A percentile compares a stretch with the other conserved stretches of the same genome.
Conservation (phyloP, 1,140 invertebrate species). For the Meloidogyne exigua region DNA sequence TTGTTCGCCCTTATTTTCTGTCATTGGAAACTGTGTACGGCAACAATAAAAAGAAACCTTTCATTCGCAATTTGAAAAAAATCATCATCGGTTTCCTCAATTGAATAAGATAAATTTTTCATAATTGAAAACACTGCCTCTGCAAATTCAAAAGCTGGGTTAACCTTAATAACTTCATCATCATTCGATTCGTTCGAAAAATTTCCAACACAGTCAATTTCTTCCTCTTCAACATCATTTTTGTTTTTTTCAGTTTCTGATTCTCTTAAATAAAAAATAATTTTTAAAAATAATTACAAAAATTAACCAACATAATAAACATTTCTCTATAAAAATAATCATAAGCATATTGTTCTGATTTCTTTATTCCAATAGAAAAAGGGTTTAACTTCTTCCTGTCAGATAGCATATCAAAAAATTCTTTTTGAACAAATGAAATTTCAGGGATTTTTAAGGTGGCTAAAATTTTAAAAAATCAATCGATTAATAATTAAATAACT, state of each 20-base stretch:
- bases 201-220: conserved; percentile 24
- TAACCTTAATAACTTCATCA: conserved; percentile 28
- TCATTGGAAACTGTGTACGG: too few relatives aligned
- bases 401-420: neutral
- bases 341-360: neutral
- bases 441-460: neutral
- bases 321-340: conserved; percentile 39
- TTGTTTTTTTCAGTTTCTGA: neutral
- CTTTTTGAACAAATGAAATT: neutral
- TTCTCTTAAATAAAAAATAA: conserved; percentile 6
- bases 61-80: neutral
- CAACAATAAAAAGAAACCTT: too few relatives aligned
- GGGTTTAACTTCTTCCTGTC: conserved; percentile 26
- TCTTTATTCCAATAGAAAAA: conserved; percentile 13
- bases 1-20: too few relatives aligned
- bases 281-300: conserved; percentile 6
- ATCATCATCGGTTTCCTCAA: conserved; percentile 20
- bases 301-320: conserved; percentile 23
- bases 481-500: neutral
- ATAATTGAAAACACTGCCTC: conserved; percentile 10
- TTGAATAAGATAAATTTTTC: neutral
- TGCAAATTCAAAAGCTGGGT: conserved; percentile 32
- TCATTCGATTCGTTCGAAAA: conserved; percentile 9
- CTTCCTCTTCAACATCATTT: neutral
- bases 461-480: neutral